phyloP scores from a whole-genome alignment of 2,888 invertebrate species.

The Caenorhabditis macrosperma region DNA sequence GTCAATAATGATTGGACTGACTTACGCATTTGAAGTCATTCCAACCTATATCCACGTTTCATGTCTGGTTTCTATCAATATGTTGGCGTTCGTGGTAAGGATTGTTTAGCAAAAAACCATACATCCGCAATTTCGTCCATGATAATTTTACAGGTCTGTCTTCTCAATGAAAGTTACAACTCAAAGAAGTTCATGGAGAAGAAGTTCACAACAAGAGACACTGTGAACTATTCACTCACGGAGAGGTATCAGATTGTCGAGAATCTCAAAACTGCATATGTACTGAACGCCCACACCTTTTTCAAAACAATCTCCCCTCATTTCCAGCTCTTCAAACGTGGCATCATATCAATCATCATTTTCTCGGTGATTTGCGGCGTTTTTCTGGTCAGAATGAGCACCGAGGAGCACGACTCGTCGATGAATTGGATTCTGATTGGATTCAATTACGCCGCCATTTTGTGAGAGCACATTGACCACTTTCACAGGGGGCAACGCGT shows the following conservation, averaged over 20 bases:
- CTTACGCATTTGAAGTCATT: slow-evolving; percentile 53
- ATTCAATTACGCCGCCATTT: slow-evolving; percentile 63
- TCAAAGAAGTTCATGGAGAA: slow-evolving; percentile 49
- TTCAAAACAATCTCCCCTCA: not conserved
- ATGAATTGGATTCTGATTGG: slow-evolving; percentile 65
- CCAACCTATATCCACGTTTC: slow-evolving; percentile 53
- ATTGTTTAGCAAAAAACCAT: not conserved
- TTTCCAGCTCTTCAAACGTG: slow-evolving; percentile 65
- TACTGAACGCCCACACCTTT: too few species aligned
- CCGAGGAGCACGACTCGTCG: slow-evolving; percentile 51
- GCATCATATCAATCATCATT: slow-evolving; percentile 57
- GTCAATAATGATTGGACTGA: slow-evolving; percentile 49
- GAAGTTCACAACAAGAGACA: slow-evolving; percentile 24
- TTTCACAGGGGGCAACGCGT: too few species aligned
- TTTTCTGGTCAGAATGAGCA: slow-evolving; percentile 51
- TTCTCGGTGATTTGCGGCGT: slow-evolving; percentile 62
- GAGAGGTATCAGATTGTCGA: slow-evolving; percentile 64
- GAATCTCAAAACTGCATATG: slow-evolving; percentile 62
- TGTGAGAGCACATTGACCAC: slow-evolving; percentile 29
- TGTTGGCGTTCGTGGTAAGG: slow-evolving; percentile 59
- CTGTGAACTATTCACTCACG: slow-evolving; percentile 53
- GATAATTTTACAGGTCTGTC: slow-evolving; percentile 42
- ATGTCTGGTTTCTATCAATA: slow-evolving; percentile 48
- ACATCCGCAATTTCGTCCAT: too few species aligned
- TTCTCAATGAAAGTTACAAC: slow-evolving; percentile 58